Evolutionary conservation across 2,888 invertebrate genomes (phyloP).

Genomic region (Oligia latruncula): DNA sequence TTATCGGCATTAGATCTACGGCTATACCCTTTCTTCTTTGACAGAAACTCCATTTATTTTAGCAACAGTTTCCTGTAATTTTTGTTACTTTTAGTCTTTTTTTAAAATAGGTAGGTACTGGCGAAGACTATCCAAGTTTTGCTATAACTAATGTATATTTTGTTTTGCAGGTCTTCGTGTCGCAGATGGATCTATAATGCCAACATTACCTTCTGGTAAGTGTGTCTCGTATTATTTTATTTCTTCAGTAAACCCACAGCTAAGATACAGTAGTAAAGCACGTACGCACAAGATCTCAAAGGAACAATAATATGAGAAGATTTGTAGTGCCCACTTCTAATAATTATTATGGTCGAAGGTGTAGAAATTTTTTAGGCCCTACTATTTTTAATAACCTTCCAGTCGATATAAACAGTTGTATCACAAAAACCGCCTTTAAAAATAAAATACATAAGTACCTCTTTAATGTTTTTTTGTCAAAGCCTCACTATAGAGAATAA

Average conservation of each 20-base stretch:
- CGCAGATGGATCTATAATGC: slow-evolving; percentile 91
- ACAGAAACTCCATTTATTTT: no score
- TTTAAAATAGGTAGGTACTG: not conserved
- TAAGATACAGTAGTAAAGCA: not conserved
- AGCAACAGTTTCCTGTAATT: not conserved
- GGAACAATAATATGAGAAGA: no score
- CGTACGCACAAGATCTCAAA: no score
- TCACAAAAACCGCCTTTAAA: no score
- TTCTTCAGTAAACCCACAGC: not conserved
- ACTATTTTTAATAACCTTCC: no score
- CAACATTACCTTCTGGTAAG: slow-evolving; percentile 85
- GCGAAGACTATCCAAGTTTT: not conserved
- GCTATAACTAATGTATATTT: not conserved
- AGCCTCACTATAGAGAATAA: no score
- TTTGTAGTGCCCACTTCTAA: no score
- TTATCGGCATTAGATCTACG: not conserved
- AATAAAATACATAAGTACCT: no score
- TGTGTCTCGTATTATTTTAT: not conserved
- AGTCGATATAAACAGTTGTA: no score
- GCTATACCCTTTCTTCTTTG: not conserved
- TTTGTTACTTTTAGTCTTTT: not conserved
- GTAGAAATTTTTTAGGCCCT: no score
- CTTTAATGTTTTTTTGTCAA: no score
- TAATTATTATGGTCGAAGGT: no score
- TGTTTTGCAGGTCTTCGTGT: slow-evolving; percentile 87